Evolutionary conservation across 2,797 vertebrate genomes (phyloP), one percentile per base, ranked within the genome.

Genomic region (Anabas testudineus): DNA sequence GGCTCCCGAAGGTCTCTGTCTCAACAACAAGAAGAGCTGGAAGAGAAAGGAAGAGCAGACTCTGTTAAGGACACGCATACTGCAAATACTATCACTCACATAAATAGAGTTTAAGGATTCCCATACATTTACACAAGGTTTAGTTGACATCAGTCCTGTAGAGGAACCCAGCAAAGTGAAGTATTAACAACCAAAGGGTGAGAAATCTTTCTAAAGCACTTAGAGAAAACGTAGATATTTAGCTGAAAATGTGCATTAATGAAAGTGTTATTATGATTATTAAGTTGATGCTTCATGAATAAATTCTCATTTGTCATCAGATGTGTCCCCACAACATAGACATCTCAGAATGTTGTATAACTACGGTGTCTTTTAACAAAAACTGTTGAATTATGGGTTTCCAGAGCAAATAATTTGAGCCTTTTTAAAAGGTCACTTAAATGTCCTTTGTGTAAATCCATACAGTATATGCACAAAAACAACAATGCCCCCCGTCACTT

Each of bases 1-100:
- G 95, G 83, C 95, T 95, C 46, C 95, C 95, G 22, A 95, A 96
- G 1, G 95, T 94, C 80, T 96, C 95, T 1, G 95, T 95, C 89
- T 96, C 95, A 0, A 95, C 94, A 16, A 94, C 87, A 5, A 96
- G 94, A 42, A 95, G 93, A 80, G 95, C 95, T 96, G 91, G 7
- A 90, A 73, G 12, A 65, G 39, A 26, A 47, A 48, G 30, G 56
- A 70, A 49, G 55, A 19, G 22, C 1, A 19, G 36, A 71, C 19
- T 42, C 55, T n/a, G 32, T 86, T 86, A 78, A 46, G 32, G 48
- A 21, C n/a, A 36, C 5, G 22, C 16, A 4, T 12, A 18, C 13
- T 15, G 37, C 39, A 5, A 37, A 12, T 71, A 22, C 42, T 26
- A 24, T 2, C 47, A 1, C 16, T 46, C 21, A 28, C 21, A 70